Evolutionary conservation across 2,113 vertebrate genomes (phyloP).

Genomic region (Gorsachius goisagi): DNA sequence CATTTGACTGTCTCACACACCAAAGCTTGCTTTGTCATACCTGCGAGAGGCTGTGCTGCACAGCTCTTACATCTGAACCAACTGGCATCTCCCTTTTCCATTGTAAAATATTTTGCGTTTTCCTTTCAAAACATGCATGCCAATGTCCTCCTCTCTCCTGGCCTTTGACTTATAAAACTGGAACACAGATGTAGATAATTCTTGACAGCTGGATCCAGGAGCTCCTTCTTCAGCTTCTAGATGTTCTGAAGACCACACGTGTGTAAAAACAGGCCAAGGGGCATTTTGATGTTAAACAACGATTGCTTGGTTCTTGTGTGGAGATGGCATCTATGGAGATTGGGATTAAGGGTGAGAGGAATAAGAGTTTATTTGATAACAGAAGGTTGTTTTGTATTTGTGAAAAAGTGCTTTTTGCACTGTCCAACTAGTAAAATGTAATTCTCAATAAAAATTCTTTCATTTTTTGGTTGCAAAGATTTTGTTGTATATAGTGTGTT

Average conservation of each 20-base stretch:
- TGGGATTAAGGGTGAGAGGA: background rate
- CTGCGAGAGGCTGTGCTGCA: background rate
- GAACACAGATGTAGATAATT: background rate
- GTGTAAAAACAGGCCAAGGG: background rate
- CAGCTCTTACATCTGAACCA: background rate
- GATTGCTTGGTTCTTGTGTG: background rate
- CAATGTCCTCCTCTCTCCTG: background rate
- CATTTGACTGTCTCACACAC: background rate
- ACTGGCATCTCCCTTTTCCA: background rate
- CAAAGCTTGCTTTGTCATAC: background rate
- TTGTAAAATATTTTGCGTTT: background rate
- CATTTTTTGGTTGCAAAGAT: background rate
- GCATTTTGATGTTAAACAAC: background rate
- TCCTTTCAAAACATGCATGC: background rate
- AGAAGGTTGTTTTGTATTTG: background rate
- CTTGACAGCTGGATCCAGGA: background rate
- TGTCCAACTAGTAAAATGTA: background rate
- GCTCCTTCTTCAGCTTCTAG: background rate
- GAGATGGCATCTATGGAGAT: background rate
- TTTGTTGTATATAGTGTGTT: background rate
- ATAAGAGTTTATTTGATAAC: background rate
- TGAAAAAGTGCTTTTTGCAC: background rate
- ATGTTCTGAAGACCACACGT: background rate
- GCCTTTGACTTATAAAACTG: background rate
- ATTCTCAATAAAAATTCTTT: background rate